Evolutionary conservation across 2,797 vertebrate species (phyloP).

Genomic region (Discoglossus pictus): DNA sequence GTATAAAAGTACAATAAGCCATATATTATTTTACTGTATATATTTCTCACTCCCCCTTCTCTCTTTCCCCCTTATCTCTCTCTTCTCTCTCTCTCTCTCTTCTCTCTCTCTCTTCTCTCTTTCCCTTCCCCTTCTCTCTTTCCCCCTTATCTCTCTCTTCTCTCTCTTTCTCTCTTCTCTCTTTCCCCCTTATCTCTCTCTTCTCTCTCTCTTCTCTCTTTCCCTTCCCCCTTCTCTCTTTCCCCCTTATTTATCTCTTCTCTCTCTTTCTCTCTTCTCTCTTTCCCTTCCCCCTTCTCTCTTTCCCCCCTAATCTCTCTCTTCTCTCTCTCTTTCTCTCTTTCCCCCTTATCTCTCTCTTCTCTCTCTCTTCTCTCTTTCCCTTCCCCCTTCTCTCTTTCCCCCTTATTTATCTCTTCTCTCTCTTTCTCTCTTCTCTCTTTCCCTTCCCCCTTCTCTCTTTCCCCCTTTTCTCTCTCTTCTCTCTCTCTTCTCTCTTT

Average conservation of each 20-base stretch:
- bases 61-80: not conserved
- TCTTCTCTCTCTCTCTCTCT: no score
- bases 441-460: not conserved
- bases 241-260: not conserved
- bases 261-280: not conserved
- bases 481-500: no score
- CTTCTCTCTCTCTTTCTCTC: no score
- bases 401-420: no score
- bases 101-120: not conserved
- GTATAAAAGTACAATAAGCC: no score
- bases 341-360: no score
- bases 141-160: no score
- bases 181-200: no score
- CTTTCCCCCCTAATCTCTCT: no score
- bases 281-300: not conserved
- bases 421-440: not conserved
- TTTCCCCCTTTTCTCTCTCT: not conserved
- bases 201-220: not conserved
- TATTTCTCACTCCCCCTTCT: not conserved
- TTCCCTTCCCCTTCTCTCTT: not conserved
- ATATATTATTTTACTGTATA: no score
- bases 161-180: not conserved
- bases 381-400: no score
- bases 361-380: not conserved
- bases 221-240: not conserved